Evolutionary conservation across 35 echinoderm and acorn worm species (phyloP).

Genomic region (Heliocidaris tuberculata): DNA sequence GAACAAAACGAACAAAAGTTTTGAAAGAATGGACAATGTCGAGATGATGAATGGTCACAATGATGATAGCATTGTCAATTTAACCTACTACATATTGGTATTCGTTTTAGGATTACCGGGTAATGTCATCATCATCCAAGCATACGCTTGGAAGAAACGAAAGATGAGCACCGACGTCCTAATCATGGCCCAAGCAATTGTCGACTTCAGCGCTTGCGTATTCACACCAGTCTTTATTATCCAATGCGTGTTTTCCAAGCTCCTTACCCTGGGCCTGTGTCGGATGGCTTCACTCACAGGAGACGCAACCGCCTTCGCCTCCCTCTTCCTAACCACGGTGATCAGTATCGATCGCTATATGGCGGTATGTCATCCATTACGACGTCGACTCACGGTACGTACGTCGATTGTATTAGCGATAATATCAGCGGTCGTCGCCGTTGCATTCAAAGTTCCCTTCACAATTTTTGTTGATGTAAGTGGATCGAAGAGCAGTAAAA

Average conservation of each 20-base stretch:
- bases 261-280: neutral
- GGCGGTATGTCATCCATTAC: constrained; percentile 15
- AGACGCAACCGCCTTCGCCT: neutral
- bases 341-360: constrained; percentile 40
- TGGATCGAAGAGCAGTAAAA: too few species aligned
- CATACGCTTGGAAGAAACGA: constrained; percentile 7
- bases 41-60: neutral
- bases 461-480: too few species aligned
- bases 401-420: neutral
- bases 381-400: neutral
- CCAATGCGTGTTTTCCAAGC: neutral
- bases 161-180: constrained; percentile 25
- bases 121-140: constrained; percentile 20
- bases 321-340: constrained; percentile 8
- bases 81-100: neutral
- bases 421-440: too few species aligned
- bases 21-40: neutral
- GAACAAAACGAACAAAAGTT: too few species aligned
- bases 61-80: neutral
- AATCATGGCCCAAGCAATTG: constrained; percentile 8
- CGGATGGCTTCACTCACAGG: neutral
- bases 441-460: too few species aligned
- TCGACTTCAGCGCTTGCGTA: constrained; percentile 23
- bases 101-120: neutral
- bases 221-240: neutral